Conservation (phyloP, 2,797 vertebrate genomes). For the Harpagifer antarcticus region DNA sequence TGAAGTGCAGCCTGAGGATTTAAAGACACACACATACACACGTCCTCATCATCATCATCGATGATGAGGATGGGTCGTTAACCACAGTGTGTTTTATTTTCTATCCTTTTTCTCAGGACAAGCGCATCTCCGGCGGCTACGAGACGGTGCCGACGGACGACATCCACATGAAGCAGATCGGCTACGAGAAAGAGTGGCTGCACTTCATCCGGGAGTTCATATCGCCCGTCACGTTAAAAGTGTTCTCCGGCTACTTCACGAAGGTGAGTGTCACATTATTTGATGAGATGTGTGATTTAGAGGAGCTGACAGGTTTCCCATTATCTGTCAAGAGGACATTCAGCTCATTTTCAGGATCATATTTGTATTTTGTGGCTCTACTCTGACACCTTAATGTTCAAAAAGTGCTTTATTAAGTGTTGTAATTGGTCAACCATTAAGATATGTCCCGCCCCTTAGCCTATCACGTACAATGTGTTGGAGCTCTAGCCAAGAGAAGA, state of each 20-base stretch:
- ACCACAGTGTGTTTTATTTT: conserved; percentile 33
- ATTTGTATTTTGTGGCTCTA: no score
- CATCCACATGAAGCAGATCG: conserved; percentile 97
- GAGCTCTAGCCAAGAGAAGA: no score
- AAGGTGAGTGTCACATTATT: conserved; percentile 84
- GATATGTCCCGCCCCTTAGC: no score
- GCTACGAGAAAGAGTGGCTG: conserved; percentile 94
- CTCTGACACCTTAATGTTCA: no score
- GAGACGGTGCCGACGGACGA: conserved; percentile 98
- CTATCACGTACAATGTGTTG: no score
- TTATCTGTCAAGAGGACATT: no score
- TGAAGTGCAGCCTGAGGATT: conserved; percentile 56
- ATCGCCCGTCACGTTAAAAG: conserved; percentile 95
- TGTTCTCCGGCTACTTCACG: conserved; percentile 97
- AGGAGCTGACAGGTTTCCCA: background rate
- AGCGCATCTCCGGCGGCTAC: conserved; percentile 94
- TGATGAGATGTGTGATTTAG: background rate
- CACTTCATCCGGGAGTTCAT: conserved; percentile 98
- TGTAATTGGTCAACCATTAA: no score
- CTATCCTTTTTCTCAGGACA: conserved; percentile 86
- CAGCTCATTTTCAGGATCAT: no score
- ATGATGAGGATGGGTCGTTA: conserved; percentile 41
- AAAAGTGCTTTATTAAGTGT: no score
- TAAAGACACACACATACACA: conserved; percentile 27
- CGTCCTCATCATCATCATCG: conserved; percentile 24